Evolutionary conservation across 2,113 vertebrate genomes (phyloP).

Genomic region (Corynorhinus townsendii): DNA sequence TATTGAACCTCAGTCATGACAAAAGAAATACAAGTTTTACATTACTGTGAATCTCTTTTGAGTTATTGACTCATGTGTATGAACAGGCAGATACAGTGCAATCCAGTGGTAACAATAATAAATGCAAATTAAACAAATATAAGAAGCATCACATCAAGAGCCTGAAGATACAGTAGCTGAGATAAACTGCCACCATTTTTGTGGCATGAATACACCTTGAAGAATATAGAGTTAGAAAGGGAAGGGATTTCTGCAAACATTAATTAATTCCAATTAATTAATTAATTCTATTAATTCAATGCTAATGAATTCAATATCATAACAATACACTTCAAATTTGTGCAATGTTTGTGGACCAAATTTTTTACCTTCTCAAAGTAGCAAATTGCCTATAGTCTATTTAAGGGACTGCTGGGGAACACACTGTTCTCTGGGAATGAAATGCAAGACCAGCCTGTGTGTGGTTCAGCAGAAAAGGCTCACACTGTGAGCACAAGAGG

Average conservation of each 20-base stretch:
- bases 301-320: background rate
- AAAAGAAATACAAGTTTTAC: background rate
- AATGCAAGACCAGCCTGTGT: background rate
- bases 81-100: background rate
- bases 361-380: background rate
- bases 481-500: background rate
- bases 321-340: background rate
- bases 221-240: background rate
- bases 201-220: background rate
- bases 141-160: background rate
- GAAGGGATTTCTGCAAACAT: background rate
- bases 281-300: no score
- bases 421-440: background rate
- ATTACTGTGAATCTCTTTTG: background rate
- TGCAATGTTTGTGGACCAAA: background rate
- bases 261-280: background rate
- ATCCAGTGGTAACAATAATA: background rate
- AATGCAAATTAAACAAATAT: background rate
- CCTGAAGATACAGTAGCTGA: background rate
- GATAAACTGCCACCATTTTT: background rate
- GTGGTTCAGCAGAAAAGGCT: background rate
- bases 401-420: background rate
- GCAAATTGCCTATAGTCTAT: background rate
- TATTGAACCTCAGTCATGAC: background rate
- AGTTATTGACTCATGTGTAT: background rate